Conservation (phyloP, 53 echinoderm and acorn worm genomes). For the Paelopatides confundens region DNA sequence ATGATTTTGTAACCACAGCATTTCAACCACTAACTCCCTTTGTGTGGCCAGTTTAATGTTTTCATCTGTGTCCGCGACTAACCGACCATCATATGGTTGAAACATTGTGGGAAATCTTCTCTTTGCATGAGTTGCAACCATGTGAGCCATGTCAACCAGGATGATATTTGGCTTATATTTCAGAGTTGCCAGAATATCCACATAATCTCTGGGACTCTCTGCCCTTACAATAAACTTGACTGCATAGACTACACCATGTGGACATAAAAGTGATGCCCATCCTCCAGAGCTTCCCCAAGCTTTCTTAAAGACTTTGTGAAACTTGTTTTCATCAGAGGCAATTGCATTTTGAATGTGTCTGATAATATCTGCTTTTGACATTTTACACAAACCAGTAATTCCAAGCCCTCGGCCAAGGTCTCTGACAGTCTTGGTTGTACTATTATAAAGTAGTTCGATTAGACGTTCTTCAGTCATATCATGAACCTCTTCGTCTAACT, state of each 20-base stretch:
- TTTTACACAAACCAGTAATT: not conserved
- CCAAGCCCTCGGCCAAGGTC: constrained; percentile 26
- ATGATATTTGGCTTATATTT: constrained; percentile 26
- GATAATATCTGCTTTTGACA: not conserved
- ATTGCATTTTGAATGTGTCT: constrained; percentile 10
- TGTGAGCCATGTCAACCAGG: constrained; percentile 41
- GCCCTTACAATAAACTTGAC: constrained; percentile 12
- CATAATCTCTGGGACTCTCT: constrained; percentile 28
- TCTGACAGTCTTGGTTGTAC: not conserved
- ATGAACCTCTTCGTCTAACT: constrained; percentile 8
- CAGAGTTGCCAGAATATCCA: constrained; percentile 4
- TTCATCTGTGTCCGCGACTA: too few species aligned
- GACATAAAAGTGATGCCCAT: constrained; percentile 18
- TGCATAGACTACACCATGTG: constrained; percentile 20
- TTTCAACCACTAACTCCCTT: too few species aligned
- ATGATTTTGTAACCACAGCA: too few species aligned
- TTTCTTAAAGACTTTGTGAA: constrained; percentile 42
- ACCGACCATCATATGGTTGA: too few species aligned
- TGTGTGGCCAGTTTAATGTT: too few species aligned
- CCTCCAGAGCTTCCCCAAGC: constrained; percentile 42
- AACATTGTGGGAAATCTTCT: too few species aligned
- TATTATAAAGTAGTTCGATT: not conserved
- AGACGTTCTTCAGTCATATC: constrained; percentile 4
- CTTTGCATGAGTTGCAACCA: too few species aligned
- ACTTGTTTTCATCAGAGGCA: constrained; percentile 14